phyloP scores from a whole-genome alignment of 2,888 invertebrate genomes.

The Meliscaeva auricollis region DNA sequence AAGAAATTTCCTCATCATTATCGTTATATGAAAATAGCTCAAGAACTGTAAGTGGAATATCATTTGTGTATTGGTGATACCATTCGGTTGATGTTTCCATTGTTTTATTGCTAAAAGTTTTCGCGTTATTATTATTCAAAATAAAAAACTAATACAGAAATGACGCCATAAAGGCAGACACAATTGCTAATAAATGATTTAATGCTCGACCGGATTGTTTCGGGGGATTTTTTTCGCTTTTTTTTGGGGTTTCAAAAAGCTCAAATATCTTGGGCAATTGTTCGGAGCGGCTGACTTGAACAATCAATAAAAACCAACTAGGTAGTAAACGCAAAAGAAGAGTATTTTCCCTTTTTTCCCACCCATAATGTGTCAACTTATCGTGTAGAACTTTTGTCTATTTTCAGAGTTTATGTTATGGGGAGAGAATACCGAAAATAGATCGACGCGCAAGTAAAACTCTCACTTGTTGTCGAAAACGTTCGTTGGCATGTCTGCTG shows the following conservation, averaged over 20 bases:
- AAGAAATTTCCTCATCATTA: slow-evolving; percentile 60
- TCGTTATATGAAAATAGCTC: slow-evolving; percentile 80
- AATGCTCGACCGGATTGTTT: slow-evolving; percentile 1
- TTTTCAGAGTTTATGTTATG: slow-evolving; percentile 69
- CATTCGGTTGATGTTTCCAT: slow-evolving; percentile 77
- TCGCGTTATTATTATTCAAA: slow-evolving; percentile 16
- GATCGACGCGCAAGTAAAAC: slow-evolving; percentile 51
- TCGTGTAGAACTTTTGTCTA: slow-evolving; percentile 57
- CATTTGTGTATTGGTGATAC: slow-evolving; percentile 77
- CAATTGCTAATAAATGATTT: slow-evolving; percentile 39
- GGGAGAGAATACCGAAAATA: slow-evolving; percentile 60
- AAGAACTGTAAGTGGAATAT: slow-evolving; percentile 83
- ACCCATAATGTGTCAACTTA: slow-evolving; percentile 54
- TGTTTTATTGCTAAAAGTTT: neutral
- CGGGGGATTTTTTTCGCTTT: neutral
- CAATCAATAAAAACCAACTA: slow-evolving; percentile 59
- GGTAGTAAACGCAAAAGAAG: slow-evolving; percentile 42
- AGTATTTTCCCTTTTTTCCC: slow-evolving; percentile 42
- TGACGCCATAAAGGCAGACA: slow-evolving; percentile 54
- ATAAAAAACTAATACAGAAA: slow-evolving; percentile 21
- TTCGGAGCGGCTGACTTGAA: slow-evolving; percentile 25
- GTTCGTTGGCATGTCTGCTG: slow-evolving; percentile 48
- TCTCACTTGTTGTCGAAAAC: slow-evolving; percentile 51
- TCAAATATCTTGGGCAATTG: slow-evolving; percentile 14
- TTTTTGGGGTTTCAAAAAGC: neutral